These are phyloP conservation scores for Halictus quadricinctus DNA, from an alignment of 2,888 invertebrate genomes.

Conservation along the genomic window DNA sequence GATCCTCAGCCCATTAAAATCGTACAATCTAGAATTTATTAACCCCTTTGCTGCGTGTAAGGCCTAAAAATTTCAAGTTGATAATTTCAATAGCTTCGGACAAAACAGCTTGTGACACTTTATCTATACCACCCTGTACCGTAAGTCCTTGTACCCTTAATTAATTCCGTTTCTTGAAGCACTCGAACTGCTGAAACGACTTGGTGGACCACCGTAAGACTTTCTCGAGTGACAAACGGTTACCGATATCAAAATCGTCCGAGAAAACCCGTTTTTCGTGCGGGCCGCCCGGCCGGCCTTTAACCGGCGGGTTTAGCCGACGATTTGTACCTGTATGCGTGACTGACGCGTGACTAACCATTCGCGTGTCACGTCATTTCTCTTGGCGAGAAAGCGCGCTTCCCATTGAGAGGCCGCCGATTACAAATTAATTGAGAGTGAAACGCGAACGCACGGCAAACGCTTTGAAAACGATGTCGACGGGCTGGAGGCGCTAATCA, in stretches of 20 bases:
- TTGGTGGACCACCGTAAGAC: neutral
- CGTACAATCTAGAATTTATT: too few species aligned
- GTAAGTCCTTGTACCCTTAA: neutral
- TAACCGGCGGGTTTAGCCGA: slow-evolving; percentile 46
- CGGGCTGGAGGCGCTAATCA: slow-evolving; percentile 64
- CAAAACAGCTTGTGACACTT: neutral
- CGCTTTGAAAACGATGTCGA: slow-evolving; percentile 64
- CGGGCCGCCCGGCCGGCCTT: slow-evolving; percentile 23
- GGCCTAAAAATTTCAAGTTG: too few species aligned
- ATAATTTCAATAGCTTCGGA: neutral
- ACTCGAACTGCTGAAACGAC: neutral
- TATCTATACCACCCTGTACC: too few species aligned
- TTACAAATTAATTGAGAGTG: slow-evolving; percentile 73
- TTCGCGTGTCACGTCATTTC: slow-evolving; percentile 72
- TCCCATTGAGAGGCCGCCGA: slow-evolving; percentile 51
- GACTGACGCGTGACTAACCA: slow-evolving; percentile 72
- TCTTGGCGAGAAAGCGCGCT: slow-evolving; percentile 58
- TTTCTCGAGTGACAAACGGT: slow-evolving; percentile 50
- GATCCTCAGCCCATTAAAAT: too few species aligned
- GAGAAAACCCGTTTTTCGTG: slow-evolving; percentile 61
- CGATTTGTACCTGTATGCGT: slow-evolving; percentile 68
- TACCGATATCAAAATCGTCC: slow-evolving; percentile 64
- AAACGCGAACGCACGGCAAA: slow-evolving; percentile 66
- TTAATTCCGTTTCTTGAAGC: neutral
- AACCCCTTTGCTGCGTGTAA: too few species aligned